A percentile compares a stretch with the other conserved stretches of the same genome.
Evolutionary conservation across 30 jellyfish, hydroid and myxozoan species (phyloP).

Genomic region (Cassiopea xamachana): DNA sequence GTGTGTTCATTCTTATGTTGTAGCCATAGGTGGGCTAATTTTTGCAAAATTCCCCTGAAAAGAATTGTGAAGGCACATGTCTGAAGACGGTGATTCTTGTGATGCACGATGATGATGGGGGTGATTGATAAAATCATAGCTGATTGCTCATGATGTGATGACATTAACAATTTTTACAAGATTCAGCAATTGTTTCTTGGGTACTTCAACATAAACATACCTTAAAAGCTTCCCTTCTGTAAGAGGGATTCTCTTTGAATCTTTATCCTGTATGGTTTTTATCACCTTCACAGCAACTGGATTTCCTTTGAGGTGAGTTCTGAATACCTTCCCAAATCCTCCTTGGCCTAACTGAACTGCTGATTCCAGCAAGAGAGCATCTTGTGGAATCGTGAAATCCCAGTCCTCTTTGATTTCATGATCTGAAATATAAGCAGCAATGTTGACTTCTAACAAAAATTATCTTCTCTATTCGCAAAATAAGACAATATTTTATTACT

Average conservation of each 20-base stretch:
- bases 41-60: too few relatives aligned
- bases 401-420: constrained; percentile 41
- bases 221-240: constrained; percentile 70
- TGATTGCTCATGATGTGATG: too few relatives aligned
- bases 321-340: constrained; percentile 69
- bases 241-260: constrained; percentile 52
- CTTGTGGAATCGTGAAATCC: constrained; percentile 64
- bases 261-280: constrained; percentile 61
- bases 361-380: constrained; percentile 26
- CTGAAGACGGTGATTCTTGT: too few relatives aligned
- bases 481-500: too few relatives aligned
- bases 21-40: too few relatives aligned
- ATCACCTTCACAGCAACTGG: constrained; percentile 82
- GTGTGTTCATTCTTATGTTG: too few relatives aligned
- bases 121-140: too few relatives aligned
- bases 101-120: too few relatives aligned
- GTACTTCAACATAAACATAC: not conserved
- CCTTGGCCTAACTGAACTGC: constrained; percentile 78
- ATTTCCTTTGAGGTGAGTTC: constrained; percentile 66
- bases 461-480: too few relatives aligned
- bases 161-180: too few relatives aligned
- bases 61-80: too few relatives aligned
- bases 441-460: not conserved
- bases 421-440: not conserved
- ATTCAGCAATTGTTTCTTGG: not conserved